Evolutionary conservation across 2,113 vertebrate species (phyloP).

Genomic region (Xenopus borealis): DNA sequence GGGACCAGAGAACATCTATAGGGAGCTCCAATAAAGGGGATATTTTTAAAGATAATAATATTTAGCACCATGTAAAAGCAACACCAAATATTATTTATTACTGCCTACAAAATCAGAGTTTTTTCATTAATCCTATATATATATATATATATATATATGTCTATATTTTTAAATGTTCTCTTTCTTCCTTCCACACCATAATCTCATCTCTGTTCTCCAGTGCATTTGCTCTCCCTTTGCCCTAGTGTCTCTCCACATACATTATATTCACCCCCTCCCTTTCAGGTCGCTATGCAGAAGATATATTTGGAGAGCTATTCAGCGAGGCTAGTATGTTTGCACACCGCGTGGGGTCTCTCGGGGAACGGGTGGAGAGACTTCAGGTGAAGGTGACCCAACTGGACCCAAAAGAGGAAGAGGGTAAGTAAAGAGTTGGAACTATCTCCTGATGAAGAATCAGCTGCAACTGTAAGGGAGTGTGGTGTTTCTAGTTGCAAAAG

Average conservation of each 20-base stretch:
- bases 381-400: conserved; percentile 98
- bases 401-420: conserved; percentile 98
- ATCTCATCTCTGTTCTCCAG: not conserved
- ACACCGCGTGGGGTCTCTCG: conserved; percentile 78
- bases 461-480: no score
- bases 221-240: not conserved
- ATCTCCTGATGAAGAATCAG: not conserved
- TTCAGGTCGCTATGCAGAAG: conserved; percentile 92
- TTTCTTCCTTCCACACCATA: not conserved
- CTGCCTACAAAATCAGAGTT: no score
- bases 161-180: no score
- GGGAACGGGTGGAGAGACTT: conserved; percentile 89
- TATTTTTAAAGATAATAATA: no score
- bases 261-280: conserved; percentile 15
- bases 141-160: no score
- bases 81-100: no score
- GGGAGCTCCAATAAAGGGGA: no score
- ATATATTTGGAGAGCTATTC: conserved; percentile 91
- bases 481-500: no score
- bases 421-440: conserved; percentile 60
- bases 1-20: no score
- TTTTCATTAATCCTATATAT: no score
- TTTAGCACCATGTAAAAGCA: no score
- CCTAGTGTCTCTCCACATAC: not conserved
- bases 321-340: conserved; percentile 84